Conservation (phyloP, 2,797 vertebrate genomes). For the Champsocephalus gunnari region DNA sequence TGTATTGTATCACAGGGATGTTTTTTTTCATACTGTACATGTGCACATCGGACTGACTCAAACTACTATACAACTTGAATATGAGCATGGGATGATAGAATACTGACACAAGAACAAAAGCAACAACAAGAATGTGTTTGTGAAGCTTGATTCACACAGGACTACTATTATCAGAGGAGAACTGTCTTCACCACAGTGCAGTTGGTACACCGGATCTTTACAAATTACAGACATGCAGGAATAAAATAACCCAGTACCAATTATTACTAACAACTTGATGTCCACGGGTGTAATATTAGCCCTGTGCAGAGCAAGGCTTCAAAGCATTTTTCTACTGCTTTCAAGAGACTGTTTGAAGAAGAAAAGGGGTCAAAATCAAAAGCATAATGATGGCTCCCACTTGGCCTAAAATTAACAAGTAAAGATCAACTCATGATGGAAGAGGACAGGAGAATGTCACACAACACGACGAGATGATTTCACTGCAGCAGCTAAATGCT, state of each 20-base stretch:
- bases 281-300: conserved; percentile 38
- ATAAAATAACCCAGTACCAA: conserved; percentile 45
- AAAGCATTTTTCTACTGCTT: conserved; percentile 54
- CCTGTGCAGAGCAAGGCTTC: conserved; percentile 32
- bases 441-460: conserved; percentile 31
- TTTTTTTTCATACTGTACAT: neutral
- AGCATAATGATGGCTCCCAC: conserved; percentile 15
- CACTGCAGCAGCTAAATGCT: conserved; percentile 44
- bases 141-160: conserved; percentile 24
- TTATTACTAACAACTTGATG: conserved; percentile 38
- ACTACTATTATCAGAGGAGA: conserved; percentile 44
- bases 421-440: neutral
- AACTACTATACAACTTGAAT: no score
- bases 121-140: conserved; percentile 9
- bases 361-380: conserved; percentile 17
- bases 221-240: conserved; percentile 52
- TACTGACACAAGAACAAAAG: neutral
- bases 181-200: neutral
- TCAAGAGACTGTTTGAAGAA: conserved; percentile 28
- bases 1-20: neutral
- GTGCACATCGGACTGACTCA: neutral
- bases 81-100: neutral
- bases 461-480: conserved; percentile 49
- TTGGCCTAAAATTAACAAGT: conserved; percentile 37
- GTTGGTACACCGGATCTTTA: conserved; percentile 2